These are phyloP conservation scores for Chelon labrosus DNA, from an alignment of 2,797 vertebrate genomes.

Conservation along the genomic window DNA sequence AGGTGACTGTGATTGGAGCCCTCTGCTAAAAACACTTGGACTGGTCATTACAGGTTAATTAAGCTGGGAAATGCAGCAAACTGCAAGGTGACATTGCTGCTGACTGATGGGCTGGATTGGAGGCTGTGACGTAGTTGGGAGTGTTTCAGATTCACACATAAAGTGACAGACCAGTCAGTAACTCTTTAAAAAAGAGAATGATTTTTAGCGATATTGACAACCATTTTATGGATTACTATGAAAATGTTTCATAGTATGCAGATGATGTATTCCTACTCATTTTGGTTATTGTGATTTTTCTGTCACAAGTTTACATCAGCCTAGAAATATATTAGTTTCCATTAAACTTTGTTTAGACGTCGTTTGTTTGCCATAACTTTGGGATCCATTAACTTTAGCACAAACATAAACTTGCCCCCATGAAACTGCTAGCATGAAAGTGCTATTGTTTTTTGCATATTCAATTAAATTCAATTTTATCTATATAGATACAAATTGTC, in stretches of 20 bases:
- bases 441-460: too few species aligned
- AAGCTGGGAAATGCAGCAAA: background rate
- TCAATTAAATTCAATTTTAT: too few species aligned
- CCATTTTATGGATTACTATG: background rate
- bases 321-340: background rate
- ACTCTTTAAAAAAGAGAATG: background rate
- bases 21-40: slow-evolving; percentile 39
- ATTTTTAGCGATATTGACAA: too few species aligned
- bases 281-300: background rate
- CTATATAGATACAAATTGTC: too few species aligned
- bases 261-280: background rate
- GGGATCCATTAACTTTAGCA: background rate
- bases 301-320: background rate
- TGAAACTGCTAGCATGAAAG: too few species aligned
- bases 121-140: background rate
- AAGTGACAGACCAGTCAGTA: background rate
- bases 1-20: slow-evolving; percentile 11
- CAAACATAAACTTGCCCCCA: too few species aligned
- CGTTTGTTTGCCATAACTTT: background rate
- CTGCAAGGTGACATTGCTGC: background rate
- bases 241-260: background rate
- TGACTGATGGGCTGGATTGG: slow-evolving; percentile 3
- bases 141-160: slow-evolving; percentile 3
- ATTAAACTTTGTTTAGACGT: background rate
- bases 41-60: slow-evolving; percentile 39